phyloP scores from a whole-genome alignment of 2,113 vertebrate species.

The Platysternon megacephalum region DNA sequence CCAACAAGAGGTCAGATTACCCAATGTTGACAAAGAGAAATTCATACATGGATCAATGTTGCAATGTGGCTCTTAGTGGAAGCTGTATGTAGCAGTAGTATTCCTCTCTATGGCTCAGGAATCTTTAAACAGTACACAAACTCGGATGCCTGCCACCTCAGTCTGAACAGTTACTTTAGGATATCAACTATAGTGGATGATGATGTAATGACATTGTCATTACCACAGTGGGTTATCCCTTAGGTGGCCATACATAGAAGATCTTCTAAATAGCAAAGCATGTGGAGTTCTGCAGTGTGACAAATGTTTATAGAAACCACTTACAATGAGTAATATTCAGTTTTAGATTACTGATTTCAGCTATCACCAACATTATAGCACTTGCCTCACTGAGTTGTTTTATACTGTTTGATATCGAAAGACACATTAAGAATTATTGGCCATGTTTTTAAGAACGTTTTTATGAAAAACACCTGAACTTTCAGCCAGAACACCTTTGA shows the following conservation, averaged over 20 bases:
- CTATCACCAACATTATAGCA: neutral
- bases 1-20: neutral
- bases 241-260: too few species aligned
- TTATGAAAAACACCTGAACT: neutral
- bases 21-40: neutral
- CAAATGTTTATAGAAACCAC: neutral
- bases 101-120: neutral
- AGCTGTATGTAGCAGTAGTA: neutral
- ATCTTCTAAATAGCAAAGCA: too few species aligned
- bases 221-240: too few species aligned
- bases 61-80: neutral
- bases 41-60: rapidly evolving
- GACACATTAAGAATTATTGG: neutral
- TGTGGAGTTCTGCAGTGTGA: too few species aligned
- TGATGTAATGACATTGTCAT: neutral
- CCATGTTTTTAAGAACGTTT: neutral
- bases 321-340: neutral
- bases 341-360: neutral
- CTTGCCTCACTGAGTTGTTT: neutral
- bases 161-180: neutral
- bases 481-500: neutral
- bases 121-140: neutral
- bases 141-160: neutral
- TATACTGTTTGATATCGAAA: neutral
- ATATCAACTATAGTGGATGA: neutral